Evolutionary conservation across 2,888 invertebrate genomes (phyloP).

Genomic region (Euproctis similis): DNA sequence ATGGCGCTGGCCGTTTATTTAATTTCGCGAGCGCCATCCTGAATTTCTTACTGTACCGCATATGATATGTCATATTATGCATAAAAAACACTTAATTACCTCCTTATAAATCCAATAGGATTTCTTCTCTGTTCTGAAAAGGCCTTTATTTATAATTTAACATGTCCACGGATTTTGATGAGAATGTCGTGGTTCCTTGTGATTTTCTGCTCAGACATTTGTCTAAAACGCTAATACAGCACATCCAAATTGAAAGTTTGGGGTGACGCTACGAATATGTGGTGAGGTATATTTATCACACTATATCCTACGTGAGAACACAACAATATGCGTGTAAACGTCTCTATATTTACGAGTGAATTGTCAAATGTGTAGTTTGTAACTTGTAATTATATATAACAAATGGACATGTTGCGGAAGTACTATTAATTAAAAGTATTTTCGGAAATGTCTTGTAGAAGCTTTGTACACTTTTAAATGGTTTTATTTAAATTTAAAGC

Average conservation of each 20-base stretch:
- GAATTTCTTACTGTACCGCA: too few relatives aligned
- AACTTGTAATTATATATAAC: too few relatives aligned
- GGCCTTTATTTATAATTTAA: too few relatives aligned
- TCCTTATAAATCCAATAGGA: too few relatives aligned
- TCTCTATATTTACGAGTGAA: too few relatives aligned
- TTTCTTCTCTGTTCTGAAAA: too few relatives aligned
- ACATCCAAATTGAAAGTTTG: conserved; percentile 46
- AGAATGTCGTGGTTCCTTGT: too few relatives aligned
- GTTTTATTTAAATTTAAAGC: conserved; percentile 25
- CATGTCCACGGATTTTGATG: too few relatives aligned
- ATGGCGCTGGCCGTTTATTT: conserved; percentile 63
- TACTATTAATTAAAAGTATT: conserved; percentile 3
- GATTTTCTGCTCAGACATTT: too few relatives aligned
- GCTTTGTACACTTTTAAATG: conserved; percentile 31
- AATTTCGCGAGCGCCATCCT: conserved; percentile 66
- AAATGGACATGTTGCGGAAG: neutral
- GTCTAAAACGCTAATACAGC: too few relatives aligned
- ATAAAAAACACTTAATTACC: too few relatives aligned
- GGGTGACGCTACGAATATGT: conserved; percentile 55
- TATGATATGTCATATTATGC: too few relatives aligned
- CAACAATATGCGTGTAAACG: conserved; percentile 4
- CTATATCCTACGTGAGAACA: conserved; percentile 3
- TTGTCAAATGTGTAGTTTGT: neutral
- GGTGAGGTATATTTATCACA: conserved; percentile 31
- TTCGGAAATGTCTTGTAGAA: conserved; percentile 28